Percentiles rank a stretch among this genome's conserved stretches.
phyloP scores from a whole-genome alignment of 1,140 invertebrate species.

The Macrobrachium nipponense region DNA sequence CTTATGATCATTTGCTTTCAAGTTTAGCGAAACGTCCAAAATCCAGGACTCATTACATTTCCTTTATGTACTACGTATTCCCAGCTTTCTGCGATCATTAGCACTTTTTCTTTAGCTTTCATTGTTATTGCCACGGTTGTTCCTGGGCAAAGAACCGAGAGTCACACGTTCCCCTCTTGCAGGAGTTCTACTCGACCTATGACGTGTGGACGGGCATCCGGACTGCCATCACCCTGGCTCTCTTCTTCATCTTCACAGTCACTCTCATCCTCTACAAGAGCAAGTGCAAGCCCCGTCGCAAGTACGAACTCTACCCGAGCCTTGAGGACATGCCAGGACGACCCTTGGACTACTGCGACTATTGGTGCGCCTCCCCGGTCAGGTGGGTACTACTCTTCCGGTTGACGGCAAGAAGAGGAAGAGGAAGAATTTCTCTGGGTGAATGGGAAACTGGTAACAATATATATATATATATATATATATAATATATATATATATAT shows the following conservation, averaged over 20 bases:
- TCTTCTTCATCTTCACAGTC: slow-evolving; percentile 64
- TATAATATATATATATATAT: too few species aligned
- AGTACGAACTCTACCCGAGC: slow-evolving; percentile 61
- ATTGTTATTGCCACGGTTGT: too few species aligned
- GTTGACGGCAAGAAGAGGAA: background rate
- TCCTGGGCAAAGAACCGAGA: too few species aligned
- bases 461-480: too few species aligned
- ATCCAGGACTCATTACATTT: too few species aligned
- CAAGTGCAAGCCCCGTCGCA: slow-evolving; percentile 59
- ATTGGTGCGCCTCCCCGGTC: slow-evolving; percentile 54
- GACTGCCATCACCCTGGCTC: slow-evolving; percentile 62
- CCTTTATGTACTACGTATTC: background rate
- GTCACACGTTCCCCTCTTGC: background rate
- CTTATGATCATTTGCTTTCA: background rate
- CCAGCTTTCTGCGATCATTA: background rate
- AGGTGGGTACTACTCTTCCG: slow-evolving; percentile 36
- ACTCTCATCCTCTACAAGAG: slow-evolving; percentile 64
- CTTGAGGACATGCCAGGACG: slow-evolving; percentile 60
- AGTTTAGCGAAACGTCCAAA: too few species aligned
- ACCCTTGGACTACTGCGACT: slow-evolving; percentile 57
- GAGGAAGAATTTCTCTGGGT: background rate
- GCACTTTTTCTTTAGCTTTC: background rate
- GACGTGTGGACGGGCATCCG: slow-evolving; percentile 64
- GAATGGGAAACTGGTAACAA: background rate
- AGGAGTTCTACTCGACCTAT: slow-evolving; percentile 64